Percentiles rank a stretch among this genome's conserved stretches.
phyloP scores from a whole-genome alignment of 2,113 vertebrate species.

The Gallinago undulata region DNA sequence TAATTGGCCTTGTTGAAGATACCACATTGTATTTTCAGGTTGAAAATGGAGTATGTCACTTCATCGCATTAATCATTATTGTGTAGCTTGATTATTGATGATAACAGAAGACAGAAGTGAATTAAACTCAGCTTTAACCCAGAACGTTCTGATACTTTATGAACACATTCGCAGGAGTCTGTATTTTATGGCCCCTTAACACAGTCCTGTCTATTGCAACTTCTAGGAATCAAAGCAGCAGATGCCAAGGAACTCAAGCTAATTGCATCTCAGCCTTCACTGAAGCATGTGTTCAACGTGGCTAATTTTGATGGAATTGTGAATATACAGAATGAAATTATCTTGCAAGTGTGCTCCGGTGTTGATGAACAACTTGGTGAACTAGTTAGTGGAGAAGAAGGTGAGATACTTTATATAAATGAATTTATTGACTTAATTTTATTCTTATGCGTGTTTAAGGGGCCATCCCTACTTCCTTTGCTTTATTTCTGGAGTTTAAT shows the following conservation, averaged over 20 bases:
- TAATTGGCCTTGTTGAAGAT: background rate
- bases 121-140: background rate
- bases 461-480: background rate
- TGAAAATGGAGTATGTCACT: background rate
- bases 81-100: background rate
- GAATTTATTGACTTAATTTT: background rate
- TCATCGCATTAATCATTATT: background rate
- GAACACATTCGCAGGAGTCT: background rate
- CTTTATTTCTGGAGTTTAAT: background rate
- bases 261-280: slow-evolving; percentile 87
- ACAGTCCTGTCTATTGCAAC: background rate
- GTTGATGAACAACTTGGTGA: slow-evolving; percentile 88
- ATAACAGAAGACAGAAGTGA: background rate
- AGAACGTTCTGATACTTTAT: background rate
- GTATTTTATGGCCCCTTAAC: background rate
- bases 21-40: background rate
- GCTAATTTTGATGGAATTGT: slow-evolving; percentile 85
- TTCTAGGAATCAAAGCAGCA: slow-evolving; percentile 88
- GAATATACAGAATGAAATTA: slow-evolving; percentile 84
- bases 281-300: slow-evolving; percentile 83
- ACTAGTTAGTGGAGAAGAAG: slow-evolving; percentile 90
- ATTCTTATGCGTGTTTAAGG: background rate
- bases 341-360: slow-evolving; percentile 85
- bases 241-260: slow-evolving; percentile 87
- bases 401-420: slow-evolving; percentile 67